Evolutionary conservation across 2,113 vertebrate genomes (phyloP).

Genomic region (Silurus asotus): DNA sequence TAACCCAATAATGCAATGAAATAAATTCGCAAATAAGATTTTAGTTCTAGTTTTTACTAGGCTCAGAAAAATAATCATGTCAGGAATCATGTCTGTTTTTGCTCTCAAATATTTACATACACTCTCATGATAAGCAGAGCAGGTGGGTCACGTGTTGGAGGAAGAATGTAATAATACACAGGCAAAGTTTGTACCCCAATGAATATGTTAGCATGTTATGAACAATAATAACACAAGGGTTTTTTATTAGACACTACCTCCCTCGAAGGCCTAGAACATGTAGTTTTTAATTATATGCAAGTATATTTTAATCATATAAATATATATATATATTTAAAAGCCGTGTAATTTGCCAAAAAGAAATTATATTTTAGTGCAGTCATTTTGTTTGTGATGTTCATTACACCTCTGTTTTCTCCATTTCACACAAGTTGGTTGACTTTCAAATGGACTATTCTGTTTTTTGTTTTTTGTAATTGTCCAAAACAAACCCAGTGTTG

Average conservation of each 20-base stretch:
- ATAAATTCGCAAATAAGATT: neutral
- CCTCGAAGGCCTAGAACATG: neutral
- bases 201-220: neutral
- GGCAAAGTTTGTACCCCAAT: neutral
- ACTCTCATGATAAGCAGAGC: constrained; percentile 23
- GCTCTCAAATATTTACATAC: neutral
- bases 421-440: neutral
- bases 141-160: constrained; percentile 46
- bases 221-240: neutral
- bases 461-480: neutral
- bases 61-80: neutral
- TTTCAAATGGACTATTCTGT: neutral
- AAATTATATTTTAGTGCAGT: neutral
- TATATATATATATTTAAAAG: neutral
- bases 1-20: neutral
- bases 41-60: neutral
- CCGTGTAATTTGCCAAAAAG: neutral
- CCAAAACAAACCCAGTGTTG: neutral
- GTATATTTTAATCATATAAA: neutral
- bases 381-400: neutral
- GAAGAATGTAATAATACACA: constrained; percentile 15
- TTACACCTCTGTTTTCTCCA: neutral
- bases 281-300: neutral
- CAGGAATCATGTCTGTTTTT: neutral
- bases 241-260: neutral